phyloP scores from a whole-genome alignment of 2,113 vertebrate genomes.

The Chamaea fasciata region DNA sequence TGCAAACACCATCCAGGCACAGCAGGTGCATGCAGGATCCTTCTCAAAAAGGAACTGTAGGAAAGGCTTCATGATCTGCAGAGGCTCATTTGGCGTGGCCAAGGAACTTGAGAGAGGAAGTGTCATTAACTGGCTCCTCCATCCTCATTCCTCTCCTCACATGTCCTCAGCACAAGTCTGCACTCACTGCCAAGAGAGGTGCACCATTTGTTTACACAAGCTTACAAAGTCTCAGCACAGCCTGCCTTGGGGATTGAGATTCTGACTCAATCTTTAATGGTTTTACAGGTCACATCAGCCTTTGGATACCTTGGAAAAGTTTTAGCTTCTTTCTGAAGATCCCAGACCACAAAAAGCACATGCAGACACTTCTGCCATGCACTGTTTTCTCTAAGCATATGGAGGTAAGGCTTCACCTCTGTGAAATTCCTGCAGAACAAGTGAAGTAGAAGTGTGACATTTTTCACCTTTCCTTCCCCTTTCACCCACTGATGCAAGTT shows the following conservation, averaged over 20 bases:
- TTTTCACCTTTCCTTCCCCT: slow-evolving; percentile 9
- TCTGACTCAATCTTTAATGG: not conserved
- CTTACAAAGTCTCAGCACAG: not conserved
- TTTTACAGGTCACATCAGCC: not conserved
- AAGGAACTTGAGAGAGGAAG: not conserved
- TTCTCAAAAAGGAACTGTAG: not conserved
- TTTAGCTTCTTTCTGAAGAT: not conserved
- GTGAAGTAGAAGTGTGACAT: not conserved
- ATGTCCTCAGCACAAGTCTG: not conserved
- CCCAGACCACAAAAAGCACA: not conserved
- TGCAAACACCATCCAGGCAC: not conserved
- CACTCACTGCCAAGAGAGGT: not conserved
- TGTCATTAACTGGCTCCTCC: not conserved
- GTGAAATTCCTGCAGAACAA: slow-evolving; percentile 21
- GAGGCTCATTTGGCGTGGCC: not conserved
- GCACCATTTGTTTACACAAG: not conserved
- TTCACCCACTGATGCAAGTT: not conserved
- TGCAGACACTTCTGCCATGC: not conserved
- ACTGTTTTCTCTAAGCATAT: not conserved
- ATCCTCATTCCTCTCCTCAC: not conserved
- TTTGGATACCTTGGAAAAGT: not conserved
- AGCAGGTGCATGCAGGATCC: not conserved
- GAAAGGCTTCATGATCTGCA: not conserved
- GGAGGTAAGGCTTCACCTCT: not conserved
- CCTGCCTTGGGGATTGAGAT: not conserved